A percentile compares a stretch with the other conserved stretches of the same genome.
Conservation (phyloP, 2,113 vertebrate genomes). For the Dromiciops gliroides region DNA sequence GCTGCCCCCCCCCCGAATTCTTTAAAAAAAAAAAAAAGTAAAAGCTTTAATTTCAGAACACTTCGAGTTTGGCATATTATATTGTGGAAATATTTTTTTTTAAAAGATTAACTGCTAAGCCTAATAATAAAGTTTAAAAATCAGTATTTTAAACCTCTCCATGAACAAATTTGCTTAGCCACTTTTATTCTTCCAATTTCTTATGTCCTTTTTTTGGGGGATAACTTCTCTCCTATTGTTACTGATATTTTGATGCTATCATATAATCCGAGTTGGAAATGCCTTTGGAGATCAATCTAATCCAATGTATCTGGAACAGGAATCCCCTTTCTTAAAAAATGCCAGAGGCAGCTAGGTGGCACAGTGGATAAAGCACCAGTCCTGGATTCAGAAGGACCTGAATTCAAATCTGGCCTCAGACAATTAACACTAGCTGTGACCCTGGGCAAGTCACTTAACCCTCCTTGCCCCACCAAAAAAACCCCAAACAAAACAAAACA, state of each 20-base stretch:
- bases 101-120: constrained; percentile 17
- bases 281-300: neutral
- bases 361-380: no score
- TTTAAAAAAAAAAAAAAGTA: constrained; percentile 27
- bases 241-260: neutral
- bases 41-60: constrained; percentile 37
- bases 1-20: no score
- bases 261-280: neutral
- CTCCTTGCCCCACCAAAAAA: no score
- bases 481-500: no score
- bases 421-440: no score
- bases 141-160: neutral
- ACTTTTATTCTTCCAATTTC: neutral
- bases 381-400: no score
- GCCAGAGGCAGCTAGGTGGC: no score
- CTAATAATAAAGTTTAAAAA: constrained; percentile 28
- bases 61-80: neutral
- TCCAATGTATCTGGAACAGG: neutral
- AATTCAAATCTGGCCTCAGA: no score
- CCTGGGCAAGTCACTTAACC: no score
- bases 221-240: constrained; percentile 28
- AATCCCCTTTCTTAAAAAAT: neutral
- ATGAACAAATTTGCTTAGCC: neutral
- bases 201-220: neutral
- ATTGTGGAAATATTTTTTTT: constrained; percentile 15